Percentiles rank a stretch among this genome's conserved stretches.
phyloP scores from a whole-genome alignment of 2,113 vertebrate species.

The Neolamprologus tretocephalus region DNA sequence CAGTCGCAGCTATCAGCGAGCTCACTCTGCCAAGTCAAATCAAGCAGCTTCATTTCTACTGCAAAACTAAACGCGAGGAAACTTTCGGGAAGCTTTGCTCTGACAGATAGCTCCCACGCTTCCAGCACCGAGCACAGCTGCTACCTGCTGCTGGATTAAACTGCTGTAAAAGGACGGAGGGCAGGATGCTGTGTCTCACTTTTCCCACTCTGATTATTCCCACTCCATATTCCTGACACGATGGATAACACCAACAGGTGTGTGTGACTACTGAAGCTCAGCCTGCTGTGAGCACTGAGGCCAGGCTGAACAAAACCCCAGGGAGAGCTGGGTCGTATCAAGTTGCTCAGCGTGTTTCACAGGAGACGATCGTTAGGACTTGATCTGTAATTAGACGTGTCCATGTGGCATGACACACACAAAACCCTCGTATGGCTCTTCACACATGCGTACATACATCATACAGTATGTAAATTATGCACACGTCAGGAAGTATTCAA shows the following conservation, averaged over 20 bases:
- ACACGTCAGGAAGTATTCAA: neutral
- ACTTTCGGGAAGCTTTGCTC: neutral
- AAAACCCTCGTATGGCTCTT: neutral
- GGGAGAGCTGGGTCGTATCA: conserved; percentile 8
- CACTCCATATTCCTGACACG: neutral
- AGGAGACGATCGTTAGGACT: neutral
- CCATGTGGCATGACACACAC: neutral
- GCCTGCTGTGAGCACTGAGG: neutral
- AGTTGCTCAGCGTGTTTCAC: conserved; percentile 43
- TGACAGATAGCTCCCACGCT: neutral
- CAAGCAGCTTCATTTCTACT: neutral
- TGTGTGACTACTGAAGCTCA: neutral
- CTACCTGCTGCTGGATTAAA: neutral
- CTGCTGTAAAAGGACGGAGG: neutral
- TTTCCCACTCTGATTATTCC: neutral
- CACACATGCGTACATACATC: neutral
- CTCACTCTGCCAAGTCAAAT: neutral
- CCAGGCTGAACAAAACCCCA: neutral
- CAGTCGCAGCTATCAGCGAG: neutral
- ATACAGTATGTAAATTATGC: neutral
- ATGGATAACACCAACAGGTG: neutral
- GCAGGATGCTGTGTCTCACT: neutral
- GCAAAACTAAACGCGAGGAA: neutral
- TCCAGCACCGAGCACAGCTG: neutral
- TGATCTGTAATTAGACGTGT: conserved; percentile 67